phyloP scores from a whole-genome alignment of 2,113 vertebrate species.

The Cygnus buccinator region DNA sequence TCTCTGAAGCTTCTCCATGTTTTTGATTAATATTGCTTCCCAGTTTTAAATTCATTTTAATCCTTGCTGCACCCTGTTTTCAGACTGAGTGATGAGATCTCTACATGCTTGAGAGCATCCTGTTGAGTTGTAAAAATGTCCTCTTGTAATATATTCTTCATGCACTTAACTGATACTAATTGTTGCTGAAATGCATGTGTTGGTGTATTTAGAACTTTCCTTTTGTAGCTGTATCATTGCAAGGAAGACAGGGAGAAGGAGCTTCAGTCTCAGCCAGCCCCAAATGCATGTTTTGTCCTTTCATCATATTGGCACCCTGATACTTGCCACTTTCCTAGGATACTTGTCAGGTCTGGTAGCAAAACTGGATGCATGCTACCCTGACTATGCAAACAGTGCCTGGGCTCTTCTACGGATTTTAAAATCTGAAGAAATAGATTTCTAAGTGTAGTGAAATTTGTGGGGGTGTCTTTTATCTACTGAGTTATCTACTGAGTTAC shows the following conservation, averaged over 20 bases:
- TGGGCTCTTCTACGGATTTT: not conserved
- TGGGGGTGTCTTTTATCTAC: not conserved
- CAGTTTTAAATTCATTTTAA: not conserved
- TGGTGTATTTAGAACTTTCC: not conserved
- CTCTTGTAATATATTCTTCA: not conserved
- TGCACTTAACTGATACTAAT: not conserved
- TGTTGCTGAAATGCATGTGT: not conserved
- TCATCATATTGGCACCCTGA: accelerated
- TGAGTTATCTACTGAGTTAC: not conserved
- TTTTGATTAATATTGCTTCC: not conserved
- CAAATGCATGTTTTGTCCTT: accelerated
- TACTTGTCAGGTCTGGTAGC: not conserved
- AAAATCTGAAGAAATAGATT: not conserved
- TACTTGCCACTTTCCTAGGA: not conserved
- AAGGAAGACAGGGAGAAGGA: not conserved
- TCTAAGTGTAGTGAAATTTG: not conserved
- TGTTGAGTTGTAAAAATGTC: not conserved
- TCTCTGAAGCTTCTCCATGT: not conserved
- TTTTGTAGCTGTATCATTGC: not conserved
- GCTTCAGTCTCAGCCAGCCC: not conserved
- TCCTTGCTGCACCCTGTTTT: not conserved
- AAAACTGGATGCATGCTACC: not conserved
- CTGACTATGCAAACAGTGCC: not conserved
- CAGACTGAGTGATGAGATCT: not conserved
- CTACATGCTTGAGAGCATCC: not conserved